Percentiles rank a stretch among this genome's conserved stretches.
These are phyloP conservation scores for Dioctria linearis DNA, from an alignment of 2,888 invertebrate species.

Conservation along the genomic window DNA sequence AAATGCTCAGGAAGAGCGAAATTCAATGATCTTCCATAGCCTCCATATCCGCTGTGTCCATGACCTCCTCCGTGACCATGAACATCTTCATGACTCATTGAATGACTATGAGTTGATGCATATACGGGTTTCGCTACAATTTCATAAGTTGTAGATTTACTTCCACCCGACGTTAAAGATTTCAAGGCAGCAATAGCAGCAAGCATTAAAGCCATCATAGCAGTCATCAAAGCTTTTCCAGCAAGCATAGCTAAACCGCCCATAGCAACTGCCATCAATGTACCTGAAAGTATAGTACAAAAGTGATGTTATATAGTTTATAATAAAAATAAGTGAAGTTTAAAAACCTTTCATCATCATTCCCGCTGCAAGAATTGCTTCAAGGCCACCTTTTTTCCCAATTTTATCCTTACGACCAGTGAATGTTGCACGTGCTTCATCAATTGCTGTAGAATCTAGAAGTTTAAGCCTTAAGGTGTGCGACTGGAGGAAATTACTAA, in stretches of 20 bases:
- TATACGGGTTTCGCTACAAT: slow-evolving; percentile 88
- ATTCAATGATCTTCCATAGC: slow-evolving; percentile 68
- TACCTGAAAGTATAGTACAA: slow-evolving; percentile 72
- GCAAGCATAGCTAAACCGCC: slow-evolving; percentile 84
- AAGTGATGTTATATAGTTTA: background rate
- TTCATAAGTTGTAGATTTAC: slow-evolving; percentile 86
- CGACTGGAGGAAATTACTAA: slow-evolving; percentile 80
- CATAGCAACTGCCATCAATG: slow-evolving; percentile 81
- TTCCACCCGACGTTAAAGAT: slow-evolving; percentile 77
- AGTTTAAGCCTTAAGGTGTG: slow-evolving; percentile 82
- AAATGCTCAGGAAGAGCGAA: slow-evolving; percentile 62
- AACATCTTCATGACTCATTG: slow-evolving; percentile 75
- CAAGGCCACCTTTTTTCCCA: slow-evolving; percentile 73
- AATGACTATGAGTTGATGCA: slow-evolving; percentile 76
- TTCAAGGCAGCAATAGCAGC: slow-evolving; percentile 85
- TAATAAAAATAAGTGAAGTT: background rate
- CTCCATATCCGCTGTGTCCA: slow-evolving; percentile 74
- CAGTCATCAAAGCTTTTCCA: slow-evolving; percentile 88
- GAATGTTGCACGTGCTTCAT: slow-evolving; percentile 74
- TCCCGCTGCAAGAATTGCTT: slow-evolving; percentile 74
- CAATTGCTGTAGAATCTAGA: slow-evolving; percentile 76
- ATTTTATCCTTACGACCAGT: slow-evolving; percentile 73
- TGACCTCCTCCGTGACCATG: slow-evolving; percentile 69
- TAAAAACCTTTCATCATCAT: slow-evolving; percentile 76
- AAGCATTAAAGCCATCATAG: slow-evolving; percentile 83